Percentiles rank a stretch among this genome's conserved stretches.
Conservation (phyloP, 2,888 invertebrate genomes). For the Lepidochrysops patricia region DNA sequence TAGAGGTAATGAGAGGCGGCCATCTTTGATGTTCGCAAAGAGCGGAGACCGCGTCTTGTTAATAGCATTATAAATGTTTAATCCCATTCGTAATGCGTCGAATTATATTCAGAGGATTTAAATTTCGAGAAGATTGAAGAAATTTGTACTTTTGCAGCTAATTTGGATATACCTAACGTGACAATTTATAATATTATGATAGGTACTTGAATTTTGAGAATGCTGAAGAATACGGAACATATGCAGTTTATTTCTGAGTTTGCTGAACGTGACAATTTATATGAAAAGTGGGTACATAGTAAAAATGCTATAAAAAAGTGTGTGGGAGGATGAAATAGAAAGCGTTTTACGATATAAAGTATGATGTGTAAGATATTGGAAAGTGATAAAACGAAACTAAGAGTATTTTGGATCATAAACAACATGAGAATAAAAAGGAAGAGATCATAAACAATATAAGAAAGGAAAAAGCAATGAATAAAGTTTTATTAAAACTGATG, state of each 20-base stretch:
- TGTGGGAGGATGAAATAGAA: background rate
- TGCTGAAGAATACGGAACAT: too few species aligned
- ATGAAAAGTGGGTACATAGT: background rate
- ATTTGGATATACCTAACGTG: too few species aligned
- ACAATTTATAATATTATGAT: too few species aligned
- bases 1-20: conserved; percentile 15
- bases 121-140: background rate
- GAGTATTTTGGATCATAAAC: background rate
- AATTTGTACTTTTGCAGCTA: background rate
- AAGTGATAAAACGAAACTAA: background rate
- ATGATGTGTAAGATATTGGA: background rate
- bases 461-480: too few species aligned
- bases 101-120: conserved; percentile 7
- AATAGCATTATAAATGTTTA: conserved; percentile 23
- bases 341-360: background rate
- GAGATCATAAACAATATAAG: background rate
- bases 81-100: conserved; percentile 22
- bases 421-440: background rate
- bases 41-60: conserved; percentile 16
- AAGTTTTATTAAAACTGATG: too few species aligned
- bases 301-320: background rate
- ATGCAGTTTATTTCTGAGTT: too few species aligned
- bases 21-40: conserved; percentile 14
- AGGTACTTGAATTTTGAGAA: too few species aligned
- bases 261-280: too few species aligned